Conservation (phyloP, 2,797 vertebrate species). For the Coregonus ussuriensis region DNA sequence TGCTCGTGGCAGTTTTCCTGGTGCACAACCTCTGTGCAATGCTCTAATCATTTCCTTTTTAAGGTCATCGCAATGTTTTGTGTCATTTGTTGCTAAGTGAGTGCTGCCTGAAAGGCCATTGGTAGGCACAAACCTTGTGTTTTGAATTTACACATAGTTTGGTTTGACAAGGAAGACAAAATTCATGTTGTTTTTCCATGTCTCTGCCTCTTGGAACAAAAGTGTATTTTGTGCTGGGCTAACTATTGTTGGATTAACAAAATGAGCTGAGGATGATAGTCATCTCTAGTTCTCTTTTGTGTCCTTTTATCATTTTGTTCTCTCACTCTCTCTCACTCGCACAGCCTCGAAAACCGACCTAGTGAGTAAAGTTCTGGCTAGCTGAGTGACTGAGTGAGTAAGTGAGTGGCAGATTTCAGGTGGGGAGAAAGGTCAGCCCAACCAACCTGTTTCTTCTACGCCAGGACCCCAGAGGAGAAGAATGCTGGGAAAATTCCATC, state of each 20-base stretch:
- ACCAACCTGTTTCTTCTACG: slow-evolving; percentile 58
- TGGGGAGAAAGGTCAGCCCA: slow-evolving; percentile 53
- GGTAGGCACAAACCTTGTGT: neutral
- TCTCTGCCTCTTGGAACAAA: slow-evolving; percentile 47
- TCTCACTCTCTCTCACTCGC: slow-evolving; percentile 25
- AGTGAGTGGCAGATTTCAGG: slow-evolving; percentile 22
- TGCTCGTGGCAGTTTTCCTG: slow-evolving; percentile 56
- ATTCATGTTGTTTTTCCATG: slow-evolving; percentile 54
- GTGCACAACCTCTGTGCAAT: neutral
- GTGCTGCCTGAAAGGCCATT: neutral
- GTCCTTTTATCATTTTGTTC: slow-evolving; percentile 49
- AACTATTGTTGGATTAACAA: slow-evolving; percentile 32
- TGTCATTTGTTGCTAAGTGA: neutral
- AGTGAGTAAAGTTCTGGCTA: slow-evolving; percentile 57
- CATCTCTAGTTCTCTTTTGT: slow-evolving; percentile 49
- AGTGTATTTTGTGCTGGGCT: slow-evolving; percentile 24
- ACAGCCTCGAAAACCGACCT: slow-evolving; percentile 60
- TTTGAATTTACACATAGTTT: slow-evolving; percentile 36
- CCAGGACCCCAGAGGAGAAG: slow-evolving; percentile 50
- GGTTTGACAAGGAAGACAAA: slow-evolving; percentile 53
- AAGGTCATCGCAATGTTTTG: slow-evolving; percentile 29
- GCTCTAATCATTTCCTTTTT: slow-evolving; percentile 30
- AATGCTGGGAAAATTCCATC: slow-evolving; percentile 55
- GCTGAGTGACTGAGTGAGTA: slow-evolving; percentile 46
- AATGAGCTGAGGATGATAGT: slow-evolving; percentile 49